Conservation (phyloP, 2,888 invertebrate species). For the Bellardia bayeri region DNA sequence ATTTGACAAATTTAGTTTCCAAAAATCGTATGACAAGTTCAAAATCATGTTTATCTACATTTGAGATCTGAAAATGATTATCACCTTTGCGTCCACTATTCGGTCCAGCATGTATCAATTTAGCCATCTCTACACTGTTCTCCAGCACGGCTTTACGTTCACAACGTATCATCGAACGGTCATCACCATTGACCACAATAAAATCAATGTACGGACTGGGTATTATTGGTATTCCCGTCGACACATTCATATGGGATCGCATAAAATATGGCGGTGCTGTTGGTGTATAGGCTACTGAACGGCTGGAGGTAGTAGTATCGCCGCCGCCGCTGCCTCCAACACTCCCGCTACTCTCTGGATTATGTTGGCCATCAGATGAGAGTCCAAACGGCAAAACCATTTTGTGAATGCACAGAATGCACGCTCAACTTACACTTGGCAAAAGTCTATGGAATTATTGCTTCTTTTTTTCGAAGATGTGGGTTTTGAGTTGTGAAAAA, state of each 20-base stretch:
- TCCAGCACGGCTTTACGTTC: constrained; percentile 83
- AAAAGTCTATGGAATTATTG: constrained; percentile 72
- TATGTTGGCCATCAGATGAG: constrained; percentile 81
- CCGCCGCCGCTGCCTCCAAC: constrained; percentile 5
- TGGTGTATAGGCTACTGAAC: constrained; percentile 75
- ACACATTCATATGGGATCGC: constrained; percentile 79
- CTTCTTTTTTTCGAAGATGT: constrained; percentile 54
- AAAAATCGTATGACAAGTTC: constrained; percentile 83
- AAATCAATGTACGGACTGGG: constrained; percentile 83
- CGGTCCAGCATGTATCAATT: constrained; percentile 83
- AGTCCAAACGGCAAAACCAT: constrained; percentile 84
- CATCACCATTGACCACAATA: constrained; percentile 83
- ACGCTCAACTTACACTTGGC: constrained; percentile 25
- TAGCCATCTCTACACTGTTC: constrained; percentile 83
- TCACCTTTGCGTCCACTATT: constrained; percentile 83
- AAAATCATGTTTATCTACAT: constrained; percentile 83
- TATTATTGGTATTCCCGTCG: constrained; percentile 81
- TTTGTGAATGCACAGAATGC: constrained; percentile 70
- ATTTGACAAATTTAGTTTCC: constrained; percentile 83
- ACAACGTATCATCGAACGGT: constrained; percentile 83
- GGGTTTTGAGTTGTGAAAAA: background rate
- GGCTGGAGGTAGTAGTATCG: constrained; percentile 27
- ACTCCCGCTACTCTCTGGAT: constrained; percentile 74
- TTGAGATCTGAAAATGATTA: constrained; percentile 83
- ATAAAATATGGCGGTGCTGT: constrained; percentile 82